Conservation (phyloP, 2,888 invertebrate species). For the Lamellibrachia columna region DNA sequence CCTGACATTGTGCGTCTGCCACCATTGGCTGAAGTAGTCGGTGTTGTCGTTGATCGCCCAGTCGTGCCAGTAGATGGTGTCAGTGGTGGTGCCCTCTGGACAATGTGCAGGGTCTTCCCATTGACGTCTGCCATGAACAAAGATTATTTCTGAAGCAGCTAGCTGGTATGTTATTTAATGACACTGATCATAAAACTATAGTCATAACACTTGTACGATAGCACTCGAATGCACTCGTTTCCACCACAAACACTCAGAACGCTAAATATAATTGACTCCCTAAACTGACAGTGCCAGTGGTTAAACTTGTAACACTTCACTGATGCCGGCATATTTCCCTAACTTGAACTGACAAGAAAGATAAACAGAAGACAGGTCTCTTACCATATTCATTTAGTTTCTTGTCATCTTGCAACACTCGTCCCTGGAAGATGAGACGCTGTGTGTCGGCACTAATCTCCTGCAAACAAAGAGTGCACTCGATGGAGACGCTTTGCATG, state of each 20-base stretch:
- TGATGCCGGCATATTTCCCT: too few relatives aligned
- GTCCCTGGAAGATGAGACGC: constrained; percentile 92
- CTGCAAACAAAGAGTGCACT: constrained; percentile 44
- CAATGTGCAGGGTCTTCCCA: constrained; percentile 92
- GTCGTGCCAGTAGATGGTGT: constrained; percentile 60
- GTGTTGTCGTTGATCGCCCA: constrained; percentile 26
- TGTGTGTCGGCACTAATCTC: constrained; percentile 82
- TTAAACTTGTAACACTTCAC: not conserved
- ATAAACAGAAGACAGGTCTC: constrained; percentile 25
- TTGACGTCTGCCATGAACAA: constrained; percentile 74
- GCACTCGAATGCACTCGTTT: not conserved
- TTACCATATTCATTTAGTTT: constrained; percentile 81
- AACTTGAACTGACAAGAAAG: not conserved
- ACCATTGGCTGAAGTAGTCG: constrained; percentile 70
- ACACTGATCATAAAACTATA: too few relatives aligned
- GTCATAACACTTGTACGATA: not conserved
- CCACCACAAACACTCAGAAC: not conserved
- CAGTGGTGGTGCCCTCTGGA: constrained; percentile 81
- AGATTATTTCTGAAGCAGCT: not conserved
- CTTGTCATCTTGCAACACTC: constrained; percentile 88
- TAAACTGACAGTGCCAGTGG: not conserved
- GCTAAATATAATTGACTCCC: not conserved
- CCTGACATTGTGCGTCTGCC: constrained; percentile 53
- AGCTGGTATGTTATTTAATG: not conserved
- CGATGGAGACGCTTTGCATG: not conserved